Evolutionary conservation across 2,888 invertebrate species (phyloP).

Genomic region (Philereme transversata): DNA sequence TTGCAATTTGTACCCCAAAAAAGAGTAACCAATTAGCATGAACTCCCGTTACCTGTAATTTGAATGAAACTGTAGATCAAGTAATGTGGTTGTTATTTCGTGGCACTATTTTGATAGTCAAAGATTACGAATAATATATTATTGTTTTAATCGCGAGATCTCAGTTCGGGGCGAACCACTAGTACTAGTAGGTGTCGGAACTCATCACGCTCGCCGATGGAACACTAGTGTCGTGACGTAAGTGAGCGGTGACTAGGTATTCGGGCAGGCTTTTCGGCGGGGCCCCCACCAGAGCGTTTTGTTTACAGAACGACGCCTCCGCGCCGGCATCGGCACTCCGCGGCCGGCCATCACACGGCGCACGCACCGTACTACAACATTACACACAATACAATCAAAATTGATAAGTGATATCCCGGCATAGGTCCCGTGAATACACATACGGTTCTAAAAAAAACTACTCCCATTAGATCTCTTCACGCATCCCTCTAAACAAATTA

Average conservation of each 20-base stretch:
- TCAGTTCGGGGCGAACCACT: too few species aligned
- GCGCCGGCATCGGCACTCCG: conserved; percentile 78
- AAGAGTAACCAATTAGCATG: too few species aligned
- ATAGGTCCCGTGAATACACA: conserved; percentile 44
- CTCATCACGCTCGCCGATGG: conserved; percentile 47
- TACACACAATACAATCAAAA: conserved; percentile 42
- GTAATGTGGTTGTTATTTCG: too few species aligned
- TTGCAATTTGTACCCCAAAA: too few species aligned
- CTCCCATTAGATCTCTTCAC: conserved; percentile 42
- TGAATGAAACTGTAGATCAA: too few species aligned
- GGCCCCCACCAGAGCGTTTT: conserved; percentile 80
- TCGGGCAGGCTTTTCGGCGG: conserved; percentile 78
- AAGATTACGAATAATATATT: too few species aligned
- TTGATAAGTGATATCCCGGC: conserved; percentile 59
- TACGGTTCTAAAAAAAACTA: conserved; percentile 51
- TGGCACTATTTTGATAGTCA: too few species aligned
- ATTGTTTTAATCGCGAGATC: too few species aligned
- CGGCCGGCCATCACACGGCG: conserved; percentile 71
- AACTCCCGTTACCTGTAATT: too few species aligned
- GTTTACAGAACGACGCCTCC: conserved; percentile 76
- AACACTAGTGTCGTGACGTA: conserved; percentile 66
- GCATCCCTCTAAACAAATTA: conserved; percentile 44
- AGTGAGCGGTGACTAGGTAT: conserved; percentile 67
- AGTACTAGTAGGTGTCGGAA: conserved; percentile 33
- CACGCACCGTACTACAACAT: conserved; percentile 55